A percentile compares a stretch with the other conserved stretches of the same genome.
Evolutionary conservation across 2,797 vertebrate species (phyloP).

Genomic region (Sebastes jordani): DNA sequence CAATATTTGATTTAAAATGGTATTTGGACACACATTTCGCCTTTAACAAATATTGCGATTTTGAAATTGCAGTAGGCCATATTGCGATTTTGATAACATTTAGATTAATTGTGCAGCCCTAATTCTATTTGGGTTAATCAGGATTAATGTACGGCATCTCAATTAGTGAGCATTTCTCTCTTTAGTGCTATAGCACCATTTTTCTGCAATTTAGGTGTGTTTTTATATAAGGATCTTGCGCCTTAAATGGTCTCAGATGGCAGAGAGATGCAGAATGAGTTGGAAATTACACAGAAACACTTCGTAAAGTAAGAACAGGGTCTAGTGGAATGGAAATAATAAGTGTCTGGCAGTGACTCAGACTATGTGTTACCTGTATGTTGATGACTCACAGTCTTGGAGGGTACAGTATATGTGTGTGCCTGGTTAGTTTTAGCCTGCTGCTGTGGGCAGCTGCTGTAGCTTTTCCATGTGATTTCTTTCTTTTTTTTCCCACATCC

Average conservation of each 20-base stretch:
- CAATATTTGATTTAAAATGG: no score
- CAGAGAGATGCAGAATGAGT: neutral
- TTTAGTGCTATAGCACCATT: neutral
- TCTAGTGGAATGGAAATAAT: neutral
- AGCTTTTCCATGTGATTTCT: conserved; percentile 49
- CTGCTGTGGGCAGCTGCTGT: conserved; percentile 39
- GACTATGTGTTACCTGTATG: conserved; percentile 32
- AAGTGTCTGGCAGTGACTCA: conserved; percentile 18
- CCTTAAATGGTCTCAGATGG: neutral
- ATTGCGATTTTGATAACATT: no score
- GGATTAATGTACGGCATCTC: no score
- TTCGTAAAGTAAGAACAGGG: neutral
- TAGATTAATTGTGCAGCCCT: no score
- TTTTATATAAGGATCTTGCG: neutral
- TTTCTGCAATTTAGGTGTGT: neutral
- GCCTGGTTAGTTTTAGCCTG: conserved; percentile 10
- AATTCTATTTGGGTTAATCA: no score
- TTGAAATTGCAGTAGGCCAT: no score
- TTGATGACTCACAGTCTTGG: neutral
- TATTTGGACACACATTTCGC: no score
- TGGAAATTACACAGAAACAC: neutral
- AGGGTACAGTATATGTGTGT: neutral
- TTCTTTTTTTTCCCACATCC: conserved; percentile 48
- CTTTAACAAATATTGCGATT: no score
- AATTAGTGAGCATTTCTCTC: no score